Conservation (phyloP, 1,140 invertebrate genomes). For the Acyrthosiphon pisum region DNA sequence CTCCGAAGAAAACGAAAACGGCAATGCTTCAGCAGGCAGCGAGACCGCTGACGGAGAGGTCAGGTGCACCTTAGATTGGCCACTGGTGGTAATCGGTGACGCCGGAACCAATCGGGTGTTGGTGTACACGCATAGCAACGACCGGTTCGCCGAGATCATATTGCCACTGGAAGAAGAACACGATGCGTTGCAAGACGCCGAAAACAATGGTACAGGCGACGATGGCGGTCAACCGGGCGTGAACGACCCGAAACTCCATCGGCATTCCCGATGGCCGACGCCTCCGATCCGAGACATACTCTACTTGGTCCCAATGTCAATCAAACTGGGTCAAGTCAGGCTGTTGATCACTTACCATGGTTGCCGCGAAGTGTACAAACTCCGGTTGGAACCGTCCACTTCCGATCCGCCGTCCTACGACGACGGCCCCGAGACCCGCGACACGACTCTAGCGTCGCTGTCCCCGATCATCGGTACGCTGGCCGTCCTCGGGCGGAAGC, state of each 20-base stretch:
- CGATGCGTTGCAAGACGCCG: neutral
- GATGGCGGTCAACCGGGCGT: neutral
- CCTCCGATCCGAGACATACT: constrained; percentile 20
- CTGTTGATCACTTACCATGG: constrained; percentile 27
- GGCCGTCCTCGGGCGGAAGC: neutral
- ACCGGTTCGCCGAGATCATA: constrained; percentile 22
- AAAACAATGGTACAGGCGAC: neutral
- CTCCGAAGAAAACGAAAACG: neutral
- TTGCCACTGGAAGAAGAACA: neutral
- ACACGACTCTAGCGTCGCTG: no score
- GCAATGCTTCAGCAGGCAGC: no score
- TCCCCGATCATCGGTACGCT: neutral
- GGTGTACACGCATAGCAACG: neutral
- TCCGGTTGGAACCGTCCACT: neutral
- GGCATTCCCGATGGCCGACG: neutral
- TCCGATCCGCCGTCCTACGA: neutral
- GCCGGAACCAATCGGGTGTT: neutral
- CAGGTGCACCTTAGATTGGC: neutral
- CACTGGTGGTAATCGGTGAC: constrained; percentile 1
- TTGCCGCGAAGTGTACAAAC: neutral
- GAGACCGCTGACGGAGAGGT: neutral
- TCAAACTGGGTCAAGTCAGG: neutral
- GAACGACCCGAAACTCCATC: neutral
- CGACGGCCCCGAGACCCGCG: neutral
- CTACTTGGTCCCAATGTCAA: neutral